Conservation (phyloP, 2,797 vertebrate genomes). For the Lemur catta region DNA sequence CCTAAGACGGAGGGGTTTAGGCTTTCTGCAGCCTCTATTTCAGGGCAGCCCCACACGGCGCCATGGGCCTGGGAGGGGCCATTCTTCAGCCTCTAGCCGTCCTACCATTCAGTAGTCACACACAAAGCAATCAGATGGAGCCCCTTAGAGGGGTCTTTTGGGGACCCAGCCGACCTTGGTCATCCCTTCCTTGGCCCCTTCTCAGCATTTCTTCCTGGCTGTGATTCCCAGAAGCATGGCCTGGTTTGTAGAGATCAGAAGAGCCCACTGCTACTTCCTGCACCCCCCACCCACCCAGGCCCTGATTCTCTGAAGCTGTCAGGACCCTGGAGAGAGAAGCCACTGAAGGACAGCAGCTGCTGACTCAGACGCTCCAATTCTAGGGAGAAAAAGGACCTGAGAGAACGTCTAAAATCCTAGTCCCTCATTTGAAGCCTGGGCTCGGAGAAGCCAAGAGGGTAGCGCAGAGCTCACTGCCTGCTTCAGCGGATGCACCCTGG, state of each 20-base stretch:
- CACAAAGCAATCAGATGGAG: not conserved
- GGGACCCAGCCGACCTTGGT: not conserved
- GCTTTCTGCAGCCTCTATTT: not conserved
- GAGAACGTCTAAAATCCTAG: not conserved
- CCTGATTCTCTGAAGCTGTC: not conserved
- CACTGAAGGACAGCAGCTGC: not conserved
- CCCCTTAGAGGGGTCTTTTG: not conserved
- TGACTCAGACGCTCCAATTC: not conserved
- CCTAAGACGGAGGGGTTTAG: too few species aligned
- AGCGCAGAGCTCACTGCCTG: not conserved
- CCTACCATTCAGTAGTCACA: not conserved
- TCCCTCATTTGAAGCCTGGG: not conserved
- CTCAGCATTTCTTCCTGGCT: not conserved
- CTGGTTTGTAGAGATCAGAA: not conserved
- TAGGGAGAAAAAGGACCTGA: not conserved
- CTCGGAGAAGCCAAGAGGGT: not conserved
- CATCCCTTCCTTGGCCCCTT: not conserved
- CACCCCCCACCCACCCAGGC: too few species aligned
- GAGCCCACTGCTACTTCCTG: not conserved
- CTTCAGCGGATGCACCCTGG: rapidly evolving
- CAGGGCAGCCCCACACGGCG: not conserved
- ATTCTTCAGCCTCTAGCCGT: not conserved
- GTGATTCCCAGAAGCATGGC: not conserved
- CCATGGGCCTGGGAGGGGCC: not conserved
- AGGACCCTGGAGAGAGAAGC: not conserved